These are phyloP conservation scores for Enoplosus armatus DNA, from an alignment of 2,797 vertebrate species.

Conservation along the genomic window DNA sequence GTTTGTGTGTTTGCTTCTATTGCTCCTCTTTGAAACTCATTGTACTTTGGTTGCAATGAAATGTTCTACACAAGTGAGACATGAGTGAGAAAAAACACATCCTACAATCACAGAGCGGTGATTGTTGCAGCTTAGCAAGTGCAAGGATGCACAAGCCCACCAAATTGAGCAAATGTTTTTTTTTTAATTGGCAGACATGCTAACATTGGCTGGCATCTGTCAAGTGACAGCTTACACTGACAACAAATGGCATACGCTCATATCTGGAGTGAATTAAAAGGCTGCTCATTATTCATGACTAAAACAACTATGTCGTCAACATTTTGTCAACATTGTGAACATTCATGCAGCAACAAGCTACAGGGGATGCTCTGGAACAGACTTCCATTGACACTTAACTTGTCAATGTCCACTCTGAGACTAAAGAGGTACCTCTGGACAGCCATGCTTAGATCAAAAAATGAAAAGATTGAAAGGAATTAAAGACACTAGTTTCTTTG, in stretches of 20 bases:
- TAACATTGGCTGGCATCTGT: conserved; percentile 32
- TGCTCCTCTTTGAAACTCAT: conserved; percentile 1
- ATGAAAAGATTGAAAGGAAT: neutral
- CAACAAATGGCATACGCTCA: conserved; percentile 26
- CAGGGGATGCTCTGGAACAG: conserved; percentile 8
- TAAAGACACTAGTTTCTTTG: neutral
- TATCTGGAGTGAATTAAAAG: conserved; percentile 13
- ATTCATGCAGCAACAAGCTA: conserved; percentile 18
- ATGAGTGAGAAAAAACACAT: conserved; percentile 12
- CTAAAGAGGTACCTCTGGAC: neutral
- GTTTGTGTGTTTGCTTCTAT: neutral
- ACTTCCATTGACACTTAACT: conserved; percentile 3
- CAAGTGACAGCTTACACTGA: conserved; percentile 23
- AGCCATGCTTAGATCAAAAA: neutral
- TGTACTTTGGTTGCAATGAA: neutral
- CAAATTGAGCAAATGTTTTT: neutral
- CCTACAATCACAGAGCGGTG: neutral
- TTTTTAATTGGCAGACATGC: conserved; percentile 18
- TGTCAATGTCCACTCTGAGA: neutral
- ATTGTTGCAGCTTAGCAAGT: neutral
- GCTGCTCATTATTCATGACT: conserved; percentile 6
- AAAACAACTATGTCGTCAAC: conserved; percentile 2
- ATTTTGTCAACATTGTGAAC: neutral
- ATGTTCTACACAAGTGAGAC: conserved; percentile 18
- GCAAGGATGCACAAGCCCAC: neutral